phyloP scores from a whole-genome alignment of 2,797 vertebrate genomes.

The Holocentrus rufus region DNA sequence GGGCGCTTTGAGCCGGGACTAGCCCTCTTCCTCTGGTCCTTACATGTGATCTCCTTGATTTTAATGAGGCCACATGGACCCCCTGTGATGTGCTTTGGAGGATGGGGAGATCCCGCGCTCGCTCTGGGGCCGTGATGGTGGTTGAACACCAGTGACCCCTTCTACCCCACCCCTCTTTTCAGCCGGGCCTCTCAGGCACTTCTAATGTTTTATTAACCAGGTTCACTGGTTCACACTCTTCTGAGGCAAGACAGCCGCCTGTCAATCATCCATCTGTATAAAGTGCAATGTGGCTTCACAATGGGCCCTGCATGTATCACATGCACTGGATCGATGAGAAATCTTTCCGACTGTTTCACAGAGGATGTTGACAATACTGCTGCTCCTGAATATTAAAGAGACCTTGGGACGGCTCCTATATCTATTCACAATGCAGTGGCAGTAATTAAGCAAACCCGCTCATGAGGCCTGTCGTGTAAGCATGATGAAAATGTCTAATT shows the following conservation, averaged over 20 bases:
- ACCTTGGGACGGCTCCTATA: slow-evolving; percentile 29
- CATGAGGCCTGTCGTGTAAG: slow-evolving; percentile 82
- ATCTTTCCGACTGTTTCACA: slow-evolving; percentile 58
- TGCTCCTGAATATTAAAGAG: slow-evolving; percentile 65
- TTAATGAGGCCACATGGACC: slow-evolving; percentile 84
- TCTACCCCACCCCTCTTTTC: slow-evolving; percentile 54
- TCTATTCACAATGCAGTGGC: slow-evolving; percentile 22
- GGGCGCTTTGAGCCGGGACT: slow-evolving; percentile 74
- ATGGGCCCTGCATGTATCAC: slow-evolving; percentile 62
- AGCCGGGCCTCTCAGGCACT: slow-evolving; percentile 67
- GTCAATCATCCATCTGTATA: slow-evolving; percentile 77
- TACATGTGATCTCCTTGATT: slow-evolving; percentile 84
- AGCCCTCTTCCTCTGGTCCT: slow-evolving; percentile 81
- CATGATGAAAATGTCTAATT: slow-evolving; percentile 81
- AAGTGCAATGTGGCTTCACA: slow-evolving; percentile 62
- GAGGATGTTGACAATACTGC: slow-evolving; percentile 59
- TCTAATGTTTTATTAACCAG: slow-evolving; percentile 85
- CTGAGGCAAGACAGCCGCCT: slow-evolving; percentile 75
- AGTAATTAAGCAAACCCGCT: slow-evolving; percentile 70
- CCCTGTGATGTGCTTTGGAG: slow-evolving; percentile 82
- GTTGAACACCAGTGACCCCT: slow-evolving; percentile 74
- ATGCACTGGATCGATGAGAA: slow-evolving; percentile 67
- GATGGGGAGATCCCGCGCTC: slow-evolving; percentile 52
- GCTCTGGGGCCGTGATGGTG: slow-evolving; percentile 62
- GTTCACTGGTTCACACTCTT: slow-evolving; percentile 80